phyloP scores from a whole-genome alignment of 2,113 vertebrate genomes.

The Atherinomorus stipes region DNA sequence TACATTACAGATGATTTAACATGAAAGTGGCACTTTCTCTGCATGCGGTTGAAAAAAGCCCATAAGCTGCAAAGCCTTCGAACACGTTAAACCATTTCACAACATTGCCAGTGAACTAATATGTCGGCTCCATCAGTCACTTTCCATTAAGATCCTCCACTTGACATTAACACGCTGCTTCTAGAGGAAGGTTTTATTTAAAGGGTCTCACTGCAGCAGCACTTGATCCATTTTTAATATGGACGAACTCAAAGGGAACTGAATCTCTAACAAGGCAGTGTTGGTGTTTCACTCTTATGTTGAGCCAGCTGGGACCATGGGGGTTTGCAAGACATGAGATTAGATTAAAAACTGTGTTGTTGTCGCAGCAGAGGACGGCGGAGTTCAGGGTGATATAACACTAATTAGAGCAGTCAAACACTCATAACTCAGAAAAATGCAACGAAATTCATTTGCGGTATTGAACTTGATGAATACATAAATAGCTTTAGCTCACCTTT shows the following conservation, averaged over 20 bases:
- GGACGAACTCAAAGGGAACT: conserved; percentile 1
- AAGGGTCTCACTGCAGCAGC: conserved; percentile 41
- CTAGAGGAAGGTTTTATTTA: conserved; percentile 33
- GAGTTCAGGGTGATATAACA: not conserved
- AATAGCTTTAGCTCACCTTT: conserved; percentile 28
- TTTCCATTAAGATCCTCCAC: conserved; percentile 42
- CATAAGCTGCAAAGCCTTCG: conserved; percentile 12
- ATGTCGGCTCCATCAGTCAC: conserved; percentile 57
- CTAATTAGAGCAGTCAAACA: conserved; percentile 31
- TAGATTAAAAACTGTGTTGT: conserved; percentile 49
- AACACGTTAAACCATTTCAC: conserved; percentile 41
- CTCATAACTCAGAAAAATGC: not conserved
- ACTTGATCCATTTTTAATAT: conserved; percentile 58
- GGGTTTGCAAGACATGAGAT: conserved; percentile 45
- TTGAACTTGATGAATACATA: not conserved
- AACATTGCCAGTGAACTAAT: conserved; percentile 44
- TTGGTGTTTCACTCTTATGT: conserved; percentile 8
- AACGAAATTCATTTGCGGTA: not conserved
- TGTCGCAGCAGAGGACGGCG: conserved; percentile 9
- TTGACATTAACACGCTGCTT: conserved; percentile 39
- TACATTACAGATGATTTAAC: conserved; percentile 11
- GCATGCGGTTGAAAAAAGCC: not conserved
- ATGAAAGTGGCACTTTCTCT: conserved; percentile 1
- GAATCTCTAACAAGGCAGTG: conserved; percentile 15
- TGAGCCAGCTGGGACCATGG: conserved; percentile 11